Evolutionary conservation across 2,113 vertebrate genomes (phyloP), one percentile per base, ranked within the genome.

Genomic region (Pelusios castaneus): DNA sequence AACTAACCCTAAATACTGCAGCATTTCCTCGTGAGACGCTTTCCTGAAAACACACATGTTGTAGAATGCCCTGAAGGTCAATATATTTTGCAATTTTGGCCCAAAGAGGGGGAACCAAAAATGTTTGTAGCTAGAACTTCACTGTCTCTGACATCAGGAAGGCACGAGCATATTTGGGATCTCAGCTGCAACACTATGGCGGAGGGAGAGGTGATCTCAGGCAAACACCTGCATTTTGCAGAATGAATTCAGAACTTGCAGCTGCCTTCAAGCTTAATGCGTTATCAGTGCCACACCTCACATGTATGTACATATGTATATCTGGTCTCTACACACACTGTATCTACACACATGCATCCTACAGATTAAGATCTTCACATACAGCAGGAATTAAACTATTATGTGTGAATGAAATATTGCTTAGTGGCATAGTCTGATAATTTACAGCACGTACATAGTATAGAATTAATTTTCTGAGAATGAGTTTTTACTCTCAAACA

Each of bases 331-430:
- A 8, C 31, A 60, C 51, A 6, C 2, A 21, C 76, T 5, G 1
- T 22, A 41, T 12, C 0, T 31, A 9, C 49, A 16, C 47, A 52
- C 43, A 10, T 6, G 13, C 12, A 80, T 3, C 0, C 67, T 47
- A 11, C 0, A 63, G 67, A 85, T 83, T 47, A 51, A 91, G 89
- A 83, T 38, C 31, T 78, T 92, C 82, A 22, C 24, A 70, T 10
- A 1, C 3, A 70, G 56, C 55, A 45, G 54, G 34, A 85, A 82
- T 88, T 88, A 86, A 82, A 80, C 6, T 67, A 21, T 45, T 3
- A 24, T 10, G 21, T 21, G n/a, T 85, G 29, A 31, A 25, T 78
- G 3, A 55, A 67, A 13, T 11, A 79, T 45, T 22, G 63, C 2
- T 0, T 17, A 84, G 41, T 55, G 41, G 79, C 47, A 3, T 5